Percentiles rank a stretch among this genome's conserved stretches.
phyloP scores from a whole-genome alignment of 2,113 vertebrate species.

The Amphiprion percula region DNA sequence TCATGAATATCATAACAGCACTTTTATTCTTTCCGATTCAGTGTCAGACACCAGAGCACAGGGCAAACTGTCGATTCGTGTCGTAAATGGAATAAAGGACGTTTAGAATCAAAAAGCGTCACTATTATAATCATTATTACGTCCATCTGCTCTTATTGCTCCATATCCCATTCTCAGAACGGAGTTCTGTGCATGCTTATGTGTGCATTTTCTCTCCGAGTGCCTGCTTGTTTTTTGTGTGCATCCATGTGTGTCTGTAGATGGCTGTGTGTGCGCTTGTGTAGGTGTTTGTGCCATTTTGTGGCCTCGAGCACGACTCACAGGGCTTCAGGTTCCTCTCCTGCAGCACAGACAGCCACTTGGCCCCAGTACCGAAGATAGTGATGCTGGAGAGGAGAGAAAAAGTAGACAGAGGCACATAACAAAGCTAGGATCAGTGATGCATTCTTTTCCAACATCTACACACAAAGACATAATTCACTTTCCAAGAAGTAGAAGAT shows the following conservation, averaged over 20 bases:
- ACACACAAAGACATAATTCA: not conserved
- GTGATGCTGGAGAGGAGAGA: slow-evolving; percentile 88
- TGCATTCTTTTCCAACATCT: not conserved
- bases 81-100: slow-evolving; percentile 48
- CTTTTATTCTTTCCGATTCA: slow-evolving; percentile 53
- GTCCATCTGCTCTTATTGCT: slow-evolving; percentile 62
- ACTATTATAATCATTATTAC: slow-evolving; percentile 51
- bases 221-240: slow-evolving; percentile 39
- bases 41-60: slow-evolving; percentile 47
- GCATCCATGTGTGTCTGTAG: slow-evolving; percentile 33
- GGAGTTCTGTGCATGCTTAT: not conserved
- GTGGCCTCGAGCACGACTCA: slow-evolving; percentile 77
- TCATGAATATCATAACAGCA: slow-evolving; percentile 57
- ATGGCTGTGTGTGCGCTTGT: slow-evolving; percentile 4
- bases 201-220: not conserved
- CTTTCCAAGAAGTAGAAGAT: not conserved
- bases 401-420: not conserved
- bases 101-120: slow-evolving; percentile 46
- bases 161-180: slow-evolving; percentile 16
- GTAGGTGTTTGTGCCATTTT: not conserved
- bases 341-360: slow-evolving; percentile 95
- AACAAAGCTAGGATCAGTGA: not conserved
- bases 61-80: slow-evolving; percentile 43
- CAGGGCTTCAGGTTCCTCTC: slow-evolving; percentile 92
- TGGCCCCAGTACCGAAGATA: slow-evolving; percentile 94